Base-by-base conservation (phyloP, 2,888 invertebrate genomes). In the Cenopis cana region DNA sequence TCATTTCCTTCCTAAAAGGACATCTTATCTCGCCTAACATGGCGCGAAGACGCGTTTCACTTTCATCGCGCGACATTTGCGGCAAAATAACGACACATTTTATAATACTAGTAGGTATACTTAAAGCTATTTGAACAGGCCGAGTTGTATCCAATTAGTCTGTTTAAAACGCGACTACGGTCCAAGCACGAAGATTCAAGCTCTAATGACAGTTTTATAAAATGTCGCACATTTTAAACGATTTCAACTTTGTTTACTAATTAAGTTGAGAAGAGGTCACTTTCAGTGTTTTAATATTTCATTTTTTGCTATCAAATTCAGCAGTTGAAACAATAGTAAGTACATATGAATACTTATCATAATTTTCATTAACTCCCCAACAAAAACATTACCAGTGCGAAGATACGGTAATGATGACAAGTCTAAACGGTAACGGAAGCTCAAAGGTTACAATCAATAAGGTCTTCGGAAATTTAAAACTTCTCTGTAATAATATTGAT, bases 1-100 rank as follows among this genome's bases (percentile, higher is more conserved):
- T 64, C 12, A 52, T 36, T 52, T 54, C 14, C 10, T 36, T 54
- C 64, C 20, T 14, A 62, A 62, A 62, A 52, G 64, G 52, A 55
- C 29, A n/a, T 38, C 20, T n/a, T 38, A 20, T 36, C 8, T 64
- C 38, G 11, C 54, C 64, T 38, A 52, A 64, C n/a, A 64, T 64
- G 54, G 64, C 1, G 14, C n/a, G 46, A 41, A 41, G 41, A 18
- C 36, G 14, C 9, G 64, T 64, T 64, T 64, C 64, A 64, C 64
- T 64, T 64, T 64, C 54, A 10, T 18, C 12, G n/a, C 10, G 4
- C 33, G 11, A 56, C 56, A 56, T 56, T 11, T 24, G 24, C 46
- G 17, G 29, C 60, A 60, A 2, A n/a, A 41, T 29, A 46, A 46
- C 46, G 5, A 33, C 33, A 33, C 5, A 33, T 33, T 33, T 33